Conservation (phyloP, 35 echinoderm and acorn worm genomes). For the Diadema setosum region DNA sequence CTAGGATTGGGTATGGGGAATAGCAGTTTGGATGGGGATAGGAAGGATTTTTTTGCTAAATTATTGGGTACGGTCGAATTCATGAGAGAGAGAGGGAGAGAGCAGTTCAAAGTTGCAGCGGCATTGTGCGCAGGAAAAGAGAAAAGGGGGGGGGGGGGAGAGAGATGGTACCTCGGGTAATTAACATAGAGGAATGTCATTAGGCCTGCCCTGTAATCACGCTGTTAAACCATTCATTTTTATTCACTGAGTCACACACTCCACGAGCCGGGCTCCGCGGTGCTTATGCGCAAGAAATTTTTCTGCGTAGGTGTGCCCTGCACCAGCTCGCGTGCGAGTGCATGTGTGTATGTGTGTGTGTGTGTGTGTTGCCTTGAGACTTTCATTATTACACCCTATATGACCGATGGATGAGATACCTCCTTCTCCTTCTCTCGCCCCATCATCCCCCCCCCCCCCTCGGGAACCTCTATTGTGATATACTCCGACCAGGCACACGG, state of each 20-base stretch:
- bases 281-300: not conserved
- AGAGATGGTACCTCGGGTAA: not conserved
- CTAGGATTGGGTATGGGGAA: too few relatives aligned
- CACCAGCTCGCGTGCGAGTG: not conserved
- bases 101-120: too few relatives aligned
- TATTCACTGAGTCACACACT: not conserved
- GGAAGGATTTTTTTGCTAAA: too few relatives aligned
- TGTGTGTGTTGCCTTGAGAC: not conserved
- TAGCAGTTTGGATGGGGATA: too few relatives aligned
- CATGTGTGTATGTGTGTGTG: not conserved
- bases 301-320: not conserved
- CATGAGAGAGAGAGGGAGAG: too few relatives aligned
- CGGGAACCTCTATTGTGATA: too few relatives aligned
- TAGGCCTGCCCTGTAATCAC: not conserved
- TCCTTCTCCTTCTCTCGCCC: too few relatives aligned
- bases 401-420: too few relatives aligned
- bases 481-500: too few relatives aligned
- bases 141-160: not conserved
- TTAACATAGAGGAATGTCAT: slow-evolving; percentile 11
- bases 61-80: too few relatives aligned
- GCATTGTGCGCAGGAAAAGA: not conserved
- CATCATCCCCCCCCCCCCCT: too few relatives aligned
- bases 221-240: slow-evolving; percentile 10
- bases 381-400: too few relatives aligned
- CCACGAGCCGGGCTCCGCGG: not conserved